Percentiles rank a stretch among this genome's conserved stretches.
These are phyloP conservation scores for Meloidogyne chitwoodi DNA, from an alignment of 1,140 invertebrate species.

Conservation along the genomic window DNA sequence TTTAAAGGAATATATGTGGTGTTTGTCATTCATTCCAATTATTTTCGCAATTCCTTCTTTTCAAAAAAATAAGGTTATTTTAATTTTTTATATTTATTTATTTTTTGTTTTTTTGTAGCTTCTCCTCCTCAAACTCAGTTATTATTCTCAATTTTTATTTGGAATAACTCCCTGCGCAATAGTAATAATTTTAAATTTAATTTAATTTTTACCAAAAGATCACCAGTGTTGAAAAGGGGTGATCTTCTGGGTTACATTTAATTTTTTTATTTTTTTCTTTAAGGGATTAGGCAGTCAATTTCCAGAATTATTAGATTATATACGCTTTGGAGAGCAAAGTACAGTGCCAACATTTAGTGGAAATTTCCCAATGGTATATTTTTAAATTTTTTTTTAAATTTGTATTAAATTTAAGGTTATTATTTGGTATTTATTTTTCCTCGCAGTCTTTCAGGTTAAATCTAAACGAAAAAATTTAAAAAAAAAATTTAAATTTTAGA, in stretches of 20 bases:
- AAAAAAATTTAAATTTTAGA: constrained; percentile 66
- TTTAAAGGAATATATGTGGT: constrained; percentile 79
- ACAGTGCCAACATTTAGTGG: constrained; percentile 51
- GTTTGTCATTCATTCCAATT: constrained; percentile 60
- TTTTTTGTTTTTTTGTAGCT: constrained; percentile 54
- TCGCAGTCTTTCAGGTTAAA: constrained; percentile 64
- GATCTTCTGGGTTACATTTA: not conserved
- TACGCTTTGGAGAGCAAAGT: constrained; percentile 36
- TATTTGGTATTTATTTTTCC: constrained; percentile 86
- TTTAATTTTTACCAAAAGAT: not conserved
- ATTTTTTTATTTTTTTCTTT: not conserved
- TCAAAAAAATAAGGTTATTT: constrained; percentile 30
- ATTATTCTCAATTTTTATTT: constrained; percentile 74
- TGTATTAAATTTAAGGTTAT: constrained; percentile 60
- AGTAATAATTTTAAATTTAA: constrained; percentile 27
- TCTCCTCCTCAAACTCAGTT: constrained; percentile 74
- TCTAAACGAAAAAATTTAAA: not conserved
- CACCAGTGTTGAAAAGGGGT: not conserved
- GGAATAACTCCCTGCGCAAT: constrained; percentile 75
- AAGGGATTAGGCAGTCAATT: constrained; percentile 31
- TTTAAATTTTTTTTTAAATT: not conserved
- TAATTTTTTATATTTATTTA: not conserved
- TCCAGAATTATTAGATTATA: constrained; percentile 44
- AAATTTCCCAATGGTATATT: constrained; percentile 76
- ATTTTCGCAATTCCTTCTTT: constrained; percentile 38